Evolutionary conservation across 1,140 invertebrate genomes (phyloP).

Genomic region (Trichonephila clavata): DNA sequence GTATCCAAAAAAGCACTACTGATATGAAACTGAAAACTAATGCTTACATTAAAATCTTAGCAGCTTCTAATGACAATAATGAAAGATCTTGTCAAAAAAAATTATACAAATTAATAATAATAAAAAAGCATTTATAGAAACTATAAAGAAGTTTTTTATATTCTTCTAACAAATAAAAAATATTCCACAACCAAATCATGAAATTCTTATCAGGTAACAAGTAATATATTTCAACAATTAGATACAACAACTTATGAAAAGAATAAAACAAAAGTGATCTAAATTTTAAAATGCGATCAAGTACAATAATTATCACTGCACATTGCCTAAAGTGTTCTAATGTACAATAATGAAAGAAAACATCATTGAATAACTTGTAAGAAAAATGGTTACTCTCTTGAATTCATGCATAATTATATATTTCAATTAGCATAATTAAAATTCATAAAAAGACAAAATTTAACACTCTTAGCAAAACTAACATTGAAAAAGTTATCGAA

Average conservation of each 20-base stretch:
- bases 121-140: conserved; percentile 13
- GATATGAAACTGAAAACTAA: background rate
- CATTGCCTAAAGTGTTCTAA: background rate
- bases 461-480: no score
- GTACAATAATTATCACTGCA: conserved; percentile 16
- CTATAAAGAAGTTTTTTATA: background rate
- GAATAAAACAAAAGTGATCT: background rate
- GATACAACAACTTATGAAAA: background rate
- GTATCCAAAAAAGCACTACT: background rate
- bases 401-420: no score
- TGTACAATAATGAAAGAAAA: background rate
- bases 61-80: background rate
- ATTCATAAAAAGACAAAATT: no score
- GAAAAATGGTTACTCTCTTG: background rate
- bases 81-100: background rate
- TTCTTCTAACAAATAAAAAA: conserved; percentile 38
- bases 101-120: background rate
- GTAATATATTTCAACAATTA: background rate
- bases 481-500: no score
- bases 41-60: conserved; percentile 10
- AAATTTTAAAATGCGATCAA: background rate
- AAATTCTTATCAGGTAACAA: conserved; percentile 1
- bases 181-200: background rate
- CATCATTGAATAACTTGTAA: background rate
- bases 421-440: no score